phyloP scores from a whole-genome alignment of 2,113 vertebrate species.

The Eolophus roseicapilla region DNA sequence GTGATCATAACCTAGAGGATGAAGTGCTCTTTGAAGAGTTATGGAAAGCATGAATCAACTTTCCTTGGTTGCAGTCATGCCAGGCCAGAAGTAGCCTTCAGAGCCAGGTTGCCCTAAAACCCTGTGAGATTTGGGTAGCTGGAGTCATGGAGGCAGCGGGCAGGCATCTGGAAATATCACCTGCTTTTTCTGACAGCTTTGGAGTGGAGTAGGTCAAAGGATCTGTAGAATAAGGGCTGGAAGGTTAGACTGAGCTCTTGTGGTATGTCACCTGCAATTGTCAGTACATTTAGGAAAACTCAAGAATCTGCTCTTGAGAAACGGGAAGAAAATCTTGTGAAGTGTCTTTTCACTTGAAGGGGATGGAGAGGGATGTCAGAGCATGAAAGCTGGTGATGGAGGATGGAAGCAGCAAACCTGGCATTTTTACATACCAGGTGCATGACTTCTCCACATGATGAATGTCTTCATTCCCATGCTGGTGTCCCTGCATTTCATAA shows the following conservation, averaged over 20 bases:
- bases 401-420: not conserved
- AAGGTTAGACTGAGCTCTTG: not conserved
- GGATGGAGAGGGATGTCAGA: not conserved
- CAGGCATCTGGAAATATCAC: not conserved
- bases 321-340: not conserved
- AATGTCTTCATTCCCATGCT: not conserved
- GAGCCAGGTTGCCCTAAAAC: not conserved
- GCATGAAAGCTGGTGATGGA: not conserved
- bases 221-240: not conserved
- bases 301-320: not conserved
- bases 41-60: not conserved
- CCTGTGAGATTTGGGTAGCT: not conserved
- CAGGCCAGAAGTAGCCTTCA: not conserved
- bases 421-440: not conserved
- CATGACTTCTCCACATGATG: fast-evolving
- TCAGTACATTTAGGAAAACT: not conserved
- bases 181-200: not conserved
- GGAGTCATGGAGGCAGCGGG: not conserved
- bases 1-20: not conserved
- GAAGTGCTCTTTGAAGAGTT: not conserved
- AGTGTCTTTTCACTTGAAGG: not conserved
- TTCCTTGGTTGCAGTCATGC: not conserved
- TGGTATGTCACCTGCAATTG: not conserved
- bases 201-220: not conserved
- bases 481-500: not conserved